These are phyloP conservation scores for Carcharodon carcharias DNA, from an alignment of 2,797 vertebrate genomes.

Conservation along the genomic window DNA sequence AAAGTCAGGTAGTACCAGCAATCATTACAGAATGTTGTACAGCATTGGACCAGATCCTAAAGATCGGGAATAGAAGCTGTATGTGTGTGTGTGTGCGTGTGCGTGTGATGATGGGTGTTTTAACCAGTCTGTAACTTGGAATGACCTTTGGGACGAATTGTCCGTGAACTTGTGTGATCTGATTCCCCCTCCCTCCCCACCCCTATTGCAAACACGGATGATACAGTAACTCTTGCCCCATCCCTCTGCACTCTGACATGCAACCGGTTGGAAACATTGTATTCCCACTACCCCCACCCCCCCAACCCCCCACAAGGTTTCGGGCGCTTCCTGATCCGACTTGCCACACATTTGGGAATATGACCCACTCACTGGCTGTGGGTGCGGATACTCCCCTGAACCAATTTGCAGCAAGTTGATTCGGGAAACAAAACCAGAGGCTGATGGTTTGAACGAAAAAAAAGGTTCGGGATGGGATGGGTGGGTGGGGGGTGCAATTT, in stretches of 20 bases:
- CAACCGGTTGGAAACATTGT: neutral
- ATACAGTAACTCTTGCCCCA: neutral
- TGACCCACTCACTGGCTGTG: neutral
- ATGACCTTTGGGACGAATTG: neutral
- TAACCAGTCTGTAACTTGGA: neutral
- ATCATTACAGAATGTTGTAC: neutral
- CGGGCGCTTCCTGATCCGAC: neutral
- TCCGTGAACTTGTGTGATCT: neutral
- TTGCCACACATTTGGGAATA: neutral
- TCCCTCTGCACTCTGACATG: neutral
- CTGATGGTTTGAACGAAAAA: too few relatives aligned
- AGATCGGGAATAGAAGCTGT: neutral
- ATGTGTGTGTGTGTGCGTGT: neutral
- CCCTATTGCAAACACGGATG: neutral
- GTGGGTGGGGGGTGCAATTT: neutral
- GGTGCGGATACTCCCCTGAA: neutral
- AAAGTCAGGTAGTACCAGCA: neutral
- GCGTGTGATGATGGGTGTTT: too few relatives aligned
- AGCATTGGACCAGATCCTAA: neutral
- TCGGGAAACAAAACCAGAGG: neutral
- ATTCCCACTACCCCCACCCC: too few relatives aligned
- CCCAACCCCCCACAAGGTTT: too few relatives aligned
- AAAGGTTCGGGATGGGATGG: too few relatives aligned
- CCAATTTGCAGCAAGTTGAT: neutral
- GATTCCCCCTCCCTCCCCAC: neutral